A percentile compares a stretch with the other conserved stretches of the same genome.
phyloP scores from a whole-genome alignment of 2,888 invertebrate genomes.

The Pristionchus mayeri region DNA sequence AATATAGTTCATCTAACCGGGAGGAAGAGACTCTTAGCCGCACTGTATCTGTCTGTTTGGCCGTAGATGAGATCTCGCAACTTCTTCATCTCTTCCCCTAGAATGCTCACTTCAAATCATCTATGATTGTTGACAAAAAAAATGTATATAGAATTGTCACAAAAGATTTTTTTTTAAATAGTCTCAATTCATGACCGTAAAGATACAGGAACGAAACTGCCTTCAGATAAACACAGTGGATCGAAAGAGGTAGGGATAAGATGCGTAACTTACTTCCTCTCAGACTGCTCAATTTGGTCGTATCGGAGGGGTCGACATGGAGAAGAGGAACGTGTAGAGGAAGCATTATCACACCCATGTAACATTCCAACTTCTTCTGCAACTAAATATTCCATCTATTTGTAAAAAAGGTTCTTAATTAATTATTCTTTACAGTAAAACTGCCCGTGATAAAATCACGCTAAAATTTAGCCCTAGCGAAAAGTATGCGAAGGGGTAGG shows the following conservation, averaged over 20 bases:
- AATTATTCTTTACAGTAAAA: too few species aligned
- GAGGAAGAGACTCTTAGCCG: not conserved
- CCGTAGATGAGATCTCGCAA: not conserved
- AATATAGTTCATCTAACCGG: too few species aligned
- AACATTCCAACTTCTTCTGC: conserved; percentile 29
- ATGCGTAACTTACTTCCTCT: conserved; percentile 21
- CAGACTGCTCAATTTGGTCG: not conserved
- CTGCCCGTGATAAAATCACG: too few species aligned
- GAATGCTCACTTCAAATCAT: not conserved
- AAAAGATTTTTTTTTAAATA: too few species aligned
- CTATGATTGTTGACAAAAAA: too few species aligned
- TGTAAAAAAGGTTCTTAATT: not conserved
- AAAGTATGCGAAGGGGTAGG: too few species aligned
- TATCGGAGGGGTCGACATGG: conserved; percentile 13
- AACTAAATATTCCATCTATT: not conserved
- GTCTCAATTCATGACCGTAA: too few species aligned
- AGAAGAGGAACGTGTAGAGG: conserved; percentile 7
- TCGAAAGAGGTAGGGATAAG: too few species aligned
- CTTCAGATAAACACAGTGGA: too few species aligned
- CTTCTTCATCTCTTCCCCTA: not conserved
- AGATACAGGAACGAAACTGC: too few species aligned
- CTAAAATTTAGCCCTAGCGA: too few species aligned
- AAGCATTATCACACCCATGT: not conserved
- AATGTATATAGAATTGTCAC: too few species aligned
- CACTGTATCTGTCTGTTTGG: not conserved